Conservation (phyloP, 2,888 invertebrate genomes). For the Aelia acuminata region DNA sequence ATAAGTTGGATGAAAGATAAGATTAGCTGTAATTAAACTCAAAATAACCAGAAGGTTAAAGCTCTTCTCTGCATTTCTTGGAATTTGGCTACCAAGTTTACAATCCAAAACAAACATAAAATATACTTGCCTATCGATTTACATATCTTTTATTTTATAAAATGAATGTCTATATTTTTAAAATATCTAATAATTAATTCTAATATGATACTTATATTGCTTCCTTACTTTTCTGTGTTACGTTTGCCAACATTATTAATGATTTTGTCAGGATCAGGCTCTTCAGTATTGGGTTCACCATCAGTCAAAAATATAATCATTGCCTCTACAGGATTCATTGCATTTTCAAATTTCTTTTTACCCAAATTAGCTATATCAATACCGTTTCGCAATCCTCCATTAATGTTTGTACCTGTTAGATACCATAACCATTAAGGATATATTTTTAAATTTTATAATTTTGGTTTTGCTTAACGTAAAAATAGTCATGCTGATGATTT, state of each 20-base stretch:
- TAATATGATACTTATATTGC: background rate
- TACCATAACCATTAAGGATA: conserved; percentile 15
- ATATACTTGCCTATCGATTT: no score
- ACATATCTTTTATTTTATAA: no score
- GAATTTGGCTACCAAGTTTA: no score
- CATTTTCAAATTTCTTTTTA: conserved; percentile 43
- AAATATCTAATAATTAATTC: background rate
- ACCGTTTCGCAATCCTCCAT: conserved; percentile 74
- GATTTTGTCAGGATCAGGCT: conserved; percentile 73
- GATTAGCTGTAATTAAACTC: no score
- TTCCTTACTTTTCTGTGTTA: conserved; percentile 44
- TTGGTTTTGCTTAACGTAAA: background rate
- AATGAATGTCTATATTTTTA: no score
- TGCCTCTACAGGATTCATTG: conserved; percentile 71
- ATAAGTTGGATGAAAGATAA: no score
- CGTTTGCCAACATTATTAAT: conserved; percentile 70
- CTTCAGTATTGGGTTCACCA: conserved; percentile 77
- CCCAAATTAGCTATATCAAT: conserved; percentile 60
- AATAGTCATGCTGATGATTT: background rate
- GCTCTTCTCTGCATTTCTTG: no score
- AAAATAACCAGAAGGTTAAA: no score
- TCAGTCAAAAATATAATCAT: conserved; percentile 79
- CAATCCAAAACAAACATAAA: no score
- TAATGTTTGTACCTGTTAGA: conserved; percentile 77
- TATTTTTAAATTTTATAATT: background rate